Percentiles rank a stretch among this genome's conserved stretches.
Evolutionary conservation across 2,888 invertebrate genomes (phyloP).

Genomic region (Augiades crinisus): DNA sequence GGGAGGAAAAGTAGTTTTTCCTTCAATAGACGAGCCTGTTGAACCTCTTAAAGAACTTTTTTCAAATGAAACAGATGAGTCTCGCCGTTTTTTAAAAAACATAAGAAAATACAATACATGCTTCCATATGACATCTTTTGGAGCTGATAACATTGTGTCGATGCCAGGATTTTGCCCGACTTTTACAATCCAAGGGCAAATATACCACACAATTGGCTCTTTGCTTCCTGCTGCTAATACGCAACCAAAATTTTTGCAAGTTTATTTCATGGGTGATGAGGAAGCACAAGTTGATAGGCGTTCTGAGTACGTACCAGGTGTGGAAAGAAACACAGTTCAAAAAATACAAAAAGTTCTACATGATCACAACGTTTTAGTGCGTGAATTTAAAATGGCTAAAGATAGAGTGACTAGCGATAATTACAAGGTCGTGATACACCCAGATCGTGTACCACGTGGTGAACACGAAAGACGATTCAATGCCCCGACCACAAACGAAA

Average conservation of each 20-base stretch:
- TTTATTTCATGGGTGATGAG: slow-evolving; percentile 29
- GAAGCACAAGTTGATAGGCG: slow-evolving; percentile 26
- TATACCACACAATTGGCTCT: slow-evolving; percentile 32
- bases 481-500: slow-evolving; percentile 28
- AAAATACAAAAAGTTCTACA: slow-evolving; percentile 38
- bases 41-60: slow-evolving; percentile 33
- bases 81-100: slow-evolving; percentile 30
- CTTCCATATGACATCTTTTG: slow-evolving; percentile 35
- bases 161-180: slow-evolving; percentile 28
- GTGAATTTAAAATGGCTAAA: slow-evolving; percentile 35
- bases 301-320: slow-evolving; percentile 25
- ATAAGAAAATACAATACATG: slow-evolving; percentile 33
- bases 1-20: slow-evolving; percentile 30
- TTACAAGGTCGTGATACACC: neutral
- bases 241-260: slow-evolving; percentile 29
- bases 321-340: slow-evolving; percentile 30
- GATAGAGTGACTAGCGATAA: slow-evolving; percentile 30
- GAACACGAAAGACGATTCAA: slow-evolving; percentile 33
- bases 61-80: slow-evolving; percentile 28
- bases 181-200: slow-evolving; percentile 31
- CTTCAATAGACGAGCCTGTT: slow-evolving; percentile 31
- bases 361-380: slow-evolving; percentile 34
- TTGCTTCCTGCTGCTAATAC: slow-evolving; percentile 21
- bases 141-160: slow-evolving; percentile 25
- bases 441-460: slow-evolving; percentile 33